These are phyloP conservation scores for Poecilobothrus nobilitatus DNA, from an alignment of 2,888 invertebrate species.

Conservation along the genomic window DNA sequence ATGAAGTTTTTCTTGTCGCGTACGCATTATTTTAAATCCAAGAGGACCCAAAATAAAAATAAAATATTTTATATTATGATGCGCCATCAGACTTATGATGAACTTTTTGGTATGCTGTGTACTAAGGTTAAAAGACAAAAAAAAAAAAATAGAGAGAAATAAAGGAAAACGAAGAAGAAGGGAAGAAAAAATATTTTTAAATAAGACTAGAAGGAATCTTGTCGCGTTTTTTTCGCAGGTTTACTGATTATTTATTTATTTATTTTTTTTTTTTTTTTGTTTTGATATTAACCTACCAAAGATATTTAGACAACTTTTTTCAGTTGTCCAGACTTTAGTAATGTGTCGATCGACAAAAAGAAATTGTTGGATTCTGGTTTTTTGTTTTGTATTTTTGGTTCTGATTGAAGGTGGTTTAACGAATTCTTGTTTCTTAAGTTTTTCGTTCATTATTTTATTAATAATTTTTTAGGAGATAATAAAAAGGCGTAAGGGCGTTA, in stretches of 20 bases:
- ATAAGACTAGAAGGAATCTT: not conserved
- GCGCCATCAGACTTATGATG: not conserved
- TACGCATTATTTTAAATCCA: not conserved
- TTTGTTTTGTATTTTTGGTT: not conserved
- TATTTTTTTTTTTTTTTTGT: not conserved
- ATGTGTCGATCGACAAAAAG: too few relatives aligned
- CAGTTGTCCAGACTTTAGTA: too few relatives aligned
- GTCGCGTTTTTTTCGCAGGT: not conserved
- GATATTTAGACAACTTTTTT: too few relatives aligned
- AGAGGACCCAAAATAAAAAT: too few relatives aligned
- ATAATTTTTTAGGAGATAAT: not conserved
- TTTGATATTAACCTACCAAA: too few relatives aligned
- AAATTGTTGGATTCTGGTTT: too few relatives aligned
- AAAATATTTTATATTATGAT: not conserved
- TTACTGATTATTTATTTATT: too few relatives aligned
- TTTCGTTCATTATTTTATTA: not conserved
- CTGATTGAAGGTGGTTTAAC: not conserved
- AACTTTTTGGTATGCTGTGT: not conserved
- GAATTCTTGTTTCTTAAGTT: not conserved
- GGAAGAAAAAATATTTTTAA: not conserved
- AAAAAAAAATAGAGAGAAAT: not conserved
- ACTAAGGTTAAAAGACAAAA: not conserved
- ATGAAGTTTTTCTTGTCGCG: not conserved
- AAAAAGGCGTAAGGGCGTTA: conserved; percentile 1
- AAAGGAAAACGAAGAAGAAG: not conserved